Percentiles rank a stretch among this genome's conserved stretches.
Evolutionary conservation across 1,140 invertebrate genomes (phyloP).

Genomic region (Trichonephila clavata): DNA sequence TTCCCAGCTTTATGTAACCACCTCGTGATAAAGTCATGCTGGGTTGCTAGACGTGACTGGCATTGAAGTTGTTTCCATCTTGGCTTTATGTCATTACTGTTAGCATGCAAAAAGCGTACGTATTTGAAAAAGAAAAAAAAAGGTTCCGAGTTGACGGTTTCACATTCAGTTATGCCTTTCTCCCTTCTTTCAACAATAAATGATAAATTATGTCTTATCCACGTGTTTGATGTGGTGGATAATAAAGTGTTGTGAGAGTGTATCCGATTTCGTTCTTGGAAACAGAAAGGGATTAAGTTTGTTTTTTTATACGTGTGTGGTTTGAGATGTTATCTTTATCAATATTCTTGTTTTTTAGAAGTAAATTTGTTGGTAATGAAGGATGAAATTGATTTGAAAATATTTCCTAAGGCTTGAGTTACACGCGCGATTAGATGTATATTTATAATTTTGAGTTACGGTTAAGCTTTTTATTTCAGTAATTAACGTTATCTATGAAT

Average conservation of each 20-base stretch:
- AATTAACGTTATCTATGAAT: too few species aligned
- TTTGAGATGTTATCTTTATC: background rate
- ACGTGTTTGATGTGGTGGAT: background rate
- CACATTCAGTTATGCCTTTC: background rate
- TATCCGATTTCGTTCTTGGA: background rate
- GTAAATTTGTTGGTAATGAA: too few species aligned
- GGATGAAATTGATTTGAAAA: too few species aligned
- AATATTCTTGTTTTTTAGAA: background rate
- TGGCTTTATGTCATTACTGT: background rate
- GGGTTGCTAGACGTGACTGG: background rate
- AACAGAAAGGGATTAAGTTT: background rate
- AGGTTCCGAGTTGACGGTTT: background rate
- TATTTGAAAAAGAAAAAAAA: background rate
- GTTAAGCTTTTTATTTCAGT: too few species aligned
- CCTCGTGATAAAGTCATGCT: slow-evolving; percentile 8
- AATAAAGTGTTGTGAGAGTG: background rate
- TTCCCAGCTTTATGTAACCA: slow-evolving; percentile 21
- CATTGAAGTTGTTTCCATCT: background rate
- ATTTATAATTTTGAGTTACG: too few species aligned
- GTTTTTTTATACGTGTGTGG: background rate
- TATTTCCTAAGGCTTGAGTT: too few species aligned
- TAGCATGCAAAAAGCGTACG: background rate
- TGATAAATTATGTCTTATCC: background rate
- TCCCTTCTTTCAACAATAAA: background rate
- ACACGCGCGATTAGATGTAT: too few species aligned